Base-by-base conservation (phyloP, 2,888 invertebrate species). In the Luperina testacea region DNA sequence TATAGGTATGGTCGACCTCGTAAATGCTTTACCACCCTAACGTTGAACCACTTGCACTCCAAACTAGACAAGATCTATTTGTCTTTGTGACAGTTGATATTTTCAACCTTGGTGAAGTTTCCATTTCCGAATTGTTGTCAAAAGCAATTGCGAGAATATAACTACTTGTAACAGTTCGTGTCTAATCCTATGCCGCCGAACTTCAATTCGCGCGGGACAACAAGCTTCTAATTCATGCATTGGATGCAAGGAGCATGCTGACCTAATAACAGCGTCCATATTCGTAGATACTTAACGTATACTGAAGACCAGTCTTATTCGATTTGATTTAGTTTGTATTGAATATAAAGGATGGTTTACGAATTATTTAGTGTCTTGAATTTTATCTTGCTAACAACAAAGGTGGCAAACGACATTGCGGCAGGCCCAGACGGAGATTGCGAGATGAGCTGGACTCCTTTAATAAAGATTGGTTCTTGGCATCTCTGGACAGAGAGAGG, bases 171-270 rank as follows among this genome's bases (percentile, higher is more conserved):
- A 27, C 53, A 32, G 71, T 71, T 68, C 78, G 78, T 81, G 81
- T 57, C 67, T 63, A 71, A 77, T 78, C 61, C 67, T 78, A 8
- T 38, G 6, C 17, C 11, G 6, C 17, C 11, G 8, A 74, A 73
- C 27, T 71, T 51, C 27, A 27, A 83, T 87, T 84, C 82, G 74
- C 69, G 82, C 81, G 80, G 48, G 27, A 77, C 77, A 87, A 84
- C 84, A 87, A 86, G 80, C 89, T 85, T 80, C 87, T 92, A 93
- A 94, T 94, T 92, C 90, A 80, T 73, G 78, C 80, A 82, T 80
- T 86, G 82, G 89, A 91, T 93, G 92, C 90, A 77, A 83, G 84
- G 87, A 89, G 89, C 78, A 85, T 87, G 86, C 81, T 93, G 94
- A 94, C 95, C 94, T 89, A 93, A 92, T 92, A 92, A 90, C 76